Evolutionary conservation across 2,797 vertebrate genomes (phyloP).

Genomic region (Anabacerthia variegaticeps): DNA sequence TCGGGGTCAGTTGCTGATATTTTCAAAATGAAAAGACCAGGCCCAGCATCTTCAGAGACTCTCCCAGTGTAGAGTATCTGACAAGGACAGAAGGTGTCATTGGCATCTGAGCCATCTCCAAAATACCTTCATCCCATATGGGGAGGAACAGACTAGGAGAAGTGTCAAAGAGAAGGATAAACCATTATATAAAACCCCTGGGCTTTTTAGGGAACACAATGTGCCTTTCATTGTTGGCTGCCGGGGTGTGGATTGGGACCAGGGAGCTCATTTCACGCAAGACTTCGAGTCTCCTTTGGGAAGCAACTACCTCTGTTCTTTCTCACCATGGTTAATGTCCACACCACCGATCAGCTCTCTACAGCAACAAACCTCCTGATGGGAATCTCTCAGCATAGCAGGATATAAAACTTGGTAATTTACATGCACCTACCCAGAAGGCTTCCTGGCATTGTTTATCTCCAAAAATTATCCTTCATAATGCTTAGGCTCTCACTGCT

Average conservation of each 20-base stretch:
- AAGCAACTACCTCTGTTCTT: slow-evolving; percentile 44
- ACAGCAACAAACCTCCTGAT: slow-evolving; percentile 23
- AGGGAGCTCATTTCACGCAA: slow-evolving; percentile 27
- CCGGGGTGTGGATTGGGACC: background rate
- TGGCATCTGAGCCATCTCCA: background rate
- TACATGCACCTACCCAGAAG: slow-evolving; percentile 56
- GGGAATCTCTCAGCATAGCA: slow-evolving; percentile 48
- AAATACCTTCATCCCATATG: fast-evolving
- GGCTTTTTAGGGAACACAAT: background rate
- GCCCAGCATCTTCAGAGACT: slow-evolving; percentile 87
- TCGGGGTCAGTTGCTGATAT: slow-evolving; percentile 89
- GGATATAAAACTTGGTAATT: slow-evolving; percentile 50
- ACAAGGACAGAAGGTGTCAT: slow-evolving; percentile 25
- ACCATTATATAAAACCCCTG: background rate
- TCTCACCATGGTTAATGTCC: slow-evolving; percentile 40
- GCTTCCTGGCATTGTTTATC: slow-evolving; percentile 60
- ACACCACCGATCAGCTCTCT: background rate
- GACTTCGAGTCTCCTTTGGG: slow-evolving; percentile 47
- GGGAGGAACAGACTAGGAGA: background rate
- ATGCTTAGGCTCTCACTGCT: slow-evolving; percentile 18
- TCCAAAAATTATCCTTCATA: slow-evolving; percentile 47
- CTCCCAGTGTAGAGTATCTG: slow-evolving; percentile 89
- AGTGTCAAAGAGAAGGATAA: background rate
- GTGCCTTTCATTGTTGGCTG: background rate
- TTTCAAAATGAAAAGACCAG: slow-evolving; percentile 86